phyloP scores from a whole-genome alignment of 2,797 vertebrate genomes.

The Cottoperca gobio region DNA sequence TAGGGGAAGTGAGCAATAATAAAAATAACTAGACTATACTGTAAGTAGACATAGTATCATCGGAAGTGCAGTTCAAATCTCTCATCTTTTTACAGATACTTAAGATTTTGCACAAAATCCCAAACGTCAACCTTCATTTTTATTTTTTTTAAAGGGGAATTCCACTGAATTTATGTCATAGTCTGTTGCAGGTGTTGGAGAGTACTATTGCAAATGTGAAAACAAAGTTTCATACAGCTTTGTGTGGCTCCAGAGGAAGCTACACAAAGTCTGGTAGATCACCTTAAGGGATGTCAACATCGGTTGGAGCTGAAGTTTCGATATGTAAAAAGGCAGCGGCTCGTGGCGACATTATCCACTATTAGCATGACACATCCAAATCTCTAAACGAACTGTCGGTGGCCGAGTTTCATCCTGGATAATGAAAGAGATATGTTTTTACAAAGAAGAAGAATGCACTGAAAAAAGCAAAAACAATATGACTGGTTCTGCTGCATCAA shows the following conservation, averaged over 20 bases:
- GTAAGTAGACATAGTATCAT: background rate
- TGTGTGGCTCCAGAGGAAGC: accelerated
- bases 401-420: background rate
- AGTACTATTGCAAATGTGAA: background rate
- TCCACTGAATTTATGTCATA: background rate
- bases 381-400: background rate
- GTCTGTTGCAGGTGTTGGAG: background rate
- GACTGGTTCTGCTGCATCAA: background rate
- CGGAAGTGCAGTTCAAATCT: background rate
- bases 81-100: background rate
- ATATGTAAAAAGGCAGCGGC: too few relatives aligned
- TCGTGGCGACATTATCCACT: background rate
- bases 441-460: background rate
- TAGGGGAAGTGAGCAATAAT: background rate
- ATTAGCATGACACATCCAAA: background rate
- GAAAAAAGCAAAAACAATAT: background rate
- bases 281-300: too few relatives aligned
- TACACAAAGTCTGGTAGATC: too few relatives aligned
- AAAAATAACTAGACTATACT: slow-evolving; percentile 18
- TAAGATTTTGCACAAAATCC: too few relatives aligned
- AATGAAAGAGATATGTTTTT: background rate
- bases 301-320: too few relatives aligned
- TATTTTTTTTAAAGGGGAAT: slow-evolving; percentile 2
- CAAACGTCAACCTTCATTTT: too few relatives aligned
- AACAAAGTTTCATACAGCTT: background rate